Conservation (phyloP, 2,797 vertebrate genomes). For the Diplodus puntazzo region DNA sequence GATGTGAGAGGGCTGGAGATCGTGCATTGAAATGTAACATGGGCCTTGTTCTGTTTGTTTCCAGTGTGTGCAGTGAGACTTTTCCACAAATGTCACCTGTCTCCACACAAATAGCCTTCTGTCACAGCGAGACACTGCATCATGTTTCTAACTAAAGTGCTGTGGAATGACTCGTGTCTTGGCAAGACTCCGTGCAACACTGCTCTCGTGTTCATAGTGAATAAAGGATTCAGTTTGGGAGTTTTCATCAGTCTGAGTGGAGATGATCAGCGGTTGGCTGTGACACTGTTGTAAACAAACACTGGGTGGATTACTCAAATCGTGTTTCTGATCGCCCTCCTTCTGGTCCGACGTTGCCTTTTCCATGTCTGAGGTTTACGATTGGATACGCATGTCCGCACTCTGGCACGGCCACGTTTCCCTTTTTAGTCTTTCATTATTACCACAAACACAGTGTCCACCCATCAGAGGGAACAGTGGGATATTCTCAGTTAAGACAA, state of each 20-base stretch:
- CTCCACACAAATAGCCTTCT: neutral
- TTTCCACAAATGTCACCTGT: neutral
- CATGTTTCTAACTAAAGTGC: slow-evolving; percentile 8
- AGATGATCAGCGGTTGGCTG: slow-evolving; percentile 37
- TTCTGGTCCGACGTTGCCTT: slow-evolving; percentile 43
- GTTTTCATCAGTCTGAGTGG: slow-evolving; percentile 22
- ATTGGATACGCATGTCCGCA: neutral
- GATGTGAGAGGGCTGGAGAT: too few species aligned
- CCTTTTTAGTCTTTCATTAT: neutral
- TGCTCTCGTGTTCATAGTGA: neutral
- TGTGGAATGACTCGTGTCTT: slow-evolving; percentile 4
- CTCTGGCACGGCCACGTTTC: neutral
- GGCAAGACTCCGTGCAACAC: neutral
- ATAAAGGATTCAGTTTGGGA: slow-evolving; percentile 12
- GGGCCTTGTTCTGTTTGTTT: too few species aligned
- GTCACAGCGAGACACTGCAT: neutral
- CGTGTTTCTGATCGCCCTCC: slow-evolving; percentile 32
- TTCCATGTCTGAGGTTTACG: neutral
- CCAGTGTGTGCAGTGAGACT: neutral
- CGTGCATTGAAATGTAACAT: neutral
- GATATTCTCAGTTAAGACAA: neutral
- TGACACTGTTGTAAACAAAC: slow-evolving; percentile 49
- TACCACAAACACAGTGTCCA: neutral
- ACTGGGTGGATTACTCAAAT: slow-evolving; percentile 42
- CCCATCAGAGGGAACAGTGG: neutral